A percentile compares a stretch with the other conserved stretches of the same genome.
Evolutionary conservation across 1,140 invertebrate species (phyloP).

Genomic region (Gyrodactylus bullatarudis): DNA sequence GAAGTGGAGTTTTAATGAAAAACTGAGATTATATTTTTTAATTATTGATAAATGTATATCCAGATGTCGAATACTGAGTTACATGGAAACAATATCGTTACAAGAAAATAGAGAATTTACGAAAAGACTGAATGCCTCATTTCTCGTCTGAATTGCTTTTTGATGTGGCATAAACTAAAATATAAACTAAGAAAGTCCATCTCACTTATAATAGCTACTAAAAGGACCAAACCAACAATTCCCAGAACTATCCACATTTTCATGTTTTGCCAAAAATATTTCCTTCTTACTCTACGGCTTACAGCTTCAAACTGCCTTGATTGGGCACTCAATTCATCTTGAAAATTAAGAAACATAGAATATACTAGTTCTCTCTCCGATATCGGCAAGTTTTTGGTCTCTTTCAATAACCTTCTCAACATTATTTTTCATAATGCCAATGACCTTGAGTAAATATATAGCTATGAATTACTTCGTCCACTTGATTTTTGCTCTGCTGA

Average conservation of each 20-base stretch:
- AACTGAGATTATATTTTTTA: no score
- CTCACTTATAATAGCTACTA: background rate
- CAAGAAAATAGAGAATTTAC: no score
- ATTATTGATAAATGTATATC: no score
- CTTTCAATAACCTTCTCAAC: constrained; percentile 13
- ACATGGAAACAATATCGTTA: no score
- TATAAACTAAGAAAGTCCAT: background rate
- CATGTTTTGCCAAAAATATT: background rate
- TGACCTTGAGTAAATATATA: constrained; percentile 9
- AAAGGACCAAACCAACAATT: background rate
- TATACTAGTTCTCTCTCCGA: constrained; percentile 11
- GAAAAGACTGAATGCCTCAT: no score
- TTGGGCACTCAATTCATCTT: background rate
- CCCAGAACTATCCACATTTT: background rate
- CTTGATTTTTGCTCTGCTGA: background rate
- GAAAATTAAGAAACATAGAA: no score
- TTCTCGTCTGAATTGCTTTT: no score
- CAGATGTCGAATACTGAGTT: no score
- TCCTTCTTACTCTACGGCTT: background rate
- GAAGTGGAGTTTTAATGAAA: no score
- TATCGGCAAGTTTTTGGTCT: constrained; percentile 12
- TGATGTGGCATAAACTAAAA: background rate
- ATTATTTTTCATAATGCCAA: constrained; percentile 13
- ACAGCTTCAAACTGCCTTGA: background rate
- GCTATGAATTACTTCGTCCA: background rate